phyloP scores from a whole-genome alignment of 2,113 vertebrate species.

The Phrynosoma blainvillii region DNA sequence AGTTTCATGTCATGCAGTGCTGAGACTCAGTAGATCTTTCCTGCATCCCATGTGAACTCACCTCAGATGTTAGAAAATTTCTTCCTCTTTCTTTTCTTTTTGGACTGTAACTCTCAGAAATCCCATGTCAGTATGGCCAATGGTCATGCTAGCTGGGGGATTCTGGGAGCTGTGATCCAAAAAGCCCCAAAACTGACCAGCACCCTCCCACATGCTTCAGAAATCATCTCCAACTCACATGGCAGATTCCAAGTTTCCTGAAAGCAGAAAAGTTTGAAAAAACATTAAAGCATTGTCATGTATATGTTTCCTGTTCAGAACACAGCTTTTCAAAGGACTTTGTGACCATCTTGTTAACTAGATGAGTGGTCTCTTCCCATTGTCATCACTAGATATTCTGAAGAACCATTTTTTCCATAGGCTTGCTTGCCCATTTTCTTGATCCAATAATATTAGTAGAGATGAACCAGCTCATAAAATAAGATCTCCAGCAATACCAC shows the following conservation, averaged over 20 bases:
- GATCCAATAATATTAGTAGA: neutral
- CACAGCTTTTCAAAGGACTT: no score
- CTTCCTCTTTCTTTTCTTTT: no score
- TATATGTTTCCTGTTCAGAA: neutral
- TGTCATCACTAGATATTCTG: neutral
- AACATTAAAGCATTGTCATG: neutral
- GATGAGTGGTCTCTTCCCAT: fast-evolving
- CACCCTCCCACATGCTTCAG: neutral
- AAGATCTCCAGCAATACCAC: neutral
- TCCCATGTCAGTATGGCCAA: no score
- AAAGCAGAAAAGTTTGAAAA: neutral
- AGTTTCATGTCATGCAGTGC: neutral
- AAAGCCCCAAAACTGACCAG: no score
- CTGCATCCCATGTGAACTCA: neutral
- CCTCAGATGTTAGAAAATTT: neutral
- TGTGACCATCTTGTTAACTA: neutral
- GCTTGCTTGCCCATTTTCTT: fast-evolving
- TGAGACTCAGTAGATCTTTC: neutral
- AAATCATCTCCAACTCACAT: neutral
- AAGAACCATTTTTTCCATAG: neutral
- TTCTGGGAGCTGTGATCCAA: no score
- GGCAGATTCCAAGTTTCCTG: neutral
- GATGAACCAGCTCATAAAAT: neutral
- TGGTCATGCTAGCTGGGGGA: no score
- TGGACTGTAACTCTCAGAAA: no score